Percentiles rank a stretch among this genome's conserved stretches.
phyloP scores from a whole-genome alignment of 1,140 invertebrate genomes.

The Drosophila novamexicana region DNA sequence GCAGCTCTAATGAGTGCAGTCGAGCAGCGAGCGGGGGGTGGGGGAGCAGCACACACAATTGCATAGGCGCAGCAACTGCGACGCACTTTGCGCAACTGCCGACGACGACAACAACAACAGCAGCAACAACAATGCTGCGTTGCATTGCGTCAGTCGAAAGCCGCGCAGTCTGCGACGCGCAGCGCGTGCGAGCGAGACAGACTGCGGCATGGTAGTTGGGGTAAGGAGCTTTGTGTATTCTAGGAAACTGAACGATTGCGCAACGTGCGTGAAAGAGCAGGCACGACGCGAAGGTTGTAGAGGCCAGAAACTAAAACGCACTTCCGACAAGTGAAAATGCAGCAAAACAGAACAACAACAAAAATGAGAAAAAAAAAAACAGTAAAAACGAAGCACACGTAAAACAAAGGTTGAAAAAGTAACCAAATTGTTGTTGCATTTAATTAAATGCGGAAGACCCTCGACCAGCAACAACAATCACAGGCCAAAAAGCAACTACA shows the following conservation, averaged over 20 bases:
- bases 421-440: slow-evolving; percentile 67
- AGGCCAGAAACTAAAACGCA: slow-evolving; percentile 44
- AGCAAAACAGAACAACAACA: slow-evolving; percentile 38
- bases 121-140: slow-evolving; percentile 9
- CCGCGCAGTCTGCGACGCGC: slow-evolving; percentile 55
- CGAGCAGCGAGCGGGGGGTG: not conserved
- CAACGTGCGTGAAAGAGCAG: slow-evolving; percentile 34
- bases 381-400: slow-evolving; percentile 34
- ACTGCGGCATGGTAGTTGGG: slow-evolving; percentile 5
- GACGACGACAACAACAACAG: slow-evolving; percentile 44
- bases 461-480: slow-evolving; percentile 39
- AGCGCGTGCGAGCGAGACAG: slow-evolving; percentile 15
- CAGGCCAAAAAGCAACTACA: slow-evolving; percentile 44
- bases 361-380: slow-evolving; percentile 34
- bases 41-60: slow-evolving; percentile 2
- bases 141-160: slow-evolving; percentile 58
- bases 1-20: slow-evolving; percentile 14
- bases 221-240: slow-evolving; percentile 52
- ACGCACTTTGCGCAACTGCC: slow-evolving; percentile 75
- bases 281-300: slow-evolving; percentile 22
- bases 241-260: slow-evolving; percentile 69
- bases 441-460: slow-evolving; percentile 83
- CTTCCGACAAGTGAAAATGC: slow-evolving; percentile 79
- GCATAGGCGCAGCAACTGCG: slow-evolving; percentile 45
- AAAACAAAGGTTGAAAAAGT: slow-evolving; percentile 54